These are phyloP conservation scores for Heliconius eleuchia DNA, from an alignment of 1,140 invertebrate species.

Conservation along the genomic window DNA sequence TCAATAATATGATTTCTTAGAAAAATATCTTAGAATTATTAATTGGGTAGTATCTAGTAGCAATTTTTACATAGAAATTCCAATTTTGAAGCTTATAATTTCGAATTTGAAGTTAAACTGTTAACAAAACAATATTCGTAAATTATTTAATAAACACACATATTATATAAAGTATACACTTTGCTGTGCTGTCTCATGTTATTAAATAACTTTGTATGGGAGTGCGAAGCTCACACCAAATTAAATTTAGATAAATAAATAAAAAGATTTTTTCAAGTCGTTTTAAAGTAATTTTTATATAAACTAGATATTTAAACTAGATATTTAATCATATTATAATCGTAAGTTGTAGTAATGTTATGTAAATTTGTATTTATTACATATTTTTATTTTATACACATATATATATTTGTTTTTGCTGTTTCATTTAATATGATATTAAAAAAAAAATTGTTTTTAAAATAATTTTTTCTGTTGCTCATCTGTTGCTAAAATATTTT, in stretches of 20 bases:
- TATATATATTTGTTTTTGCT: not conserved
- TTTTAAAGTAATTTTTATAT: not conserved
- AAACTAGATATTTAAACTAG: not conserved
- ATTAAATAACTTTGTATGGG: not conserved
- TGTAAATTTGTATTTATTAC: not conserved
- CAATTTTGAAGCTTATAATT: no score
- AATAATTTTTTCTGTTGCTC: not conserved
- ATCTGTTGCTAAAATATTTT: not conserved
- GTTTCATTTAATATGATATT: not conserved
- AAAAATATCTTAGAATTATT: no score
- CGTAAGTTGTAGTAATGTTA: not conserved
- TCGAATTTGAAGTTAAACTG: no score
- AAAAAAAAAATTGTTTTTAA: not conserved
- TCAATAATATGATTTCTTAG: no score
- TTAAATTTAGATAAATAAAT: not conserved
- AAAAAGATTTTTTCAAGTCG: not conserved
- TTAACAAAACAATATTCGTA: no score
- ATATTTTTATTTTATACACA: not conserved
- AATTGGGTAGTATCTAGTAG: no score
- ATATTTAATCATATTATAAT: not conserved
- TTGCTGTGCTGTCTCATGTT: no score
- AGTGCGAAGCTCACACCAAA: slow-evolving; percentile 22
- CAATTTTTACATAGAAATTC: no score
- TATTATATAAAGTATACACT: not conserved
- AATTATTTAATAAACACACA: not conserved